Evolutionary conservation across 2,797 vertebrate genomes (phyloP), one percentile per base, ranked within the genome.

Genomic region (Cheirogaleus major): DNA sequence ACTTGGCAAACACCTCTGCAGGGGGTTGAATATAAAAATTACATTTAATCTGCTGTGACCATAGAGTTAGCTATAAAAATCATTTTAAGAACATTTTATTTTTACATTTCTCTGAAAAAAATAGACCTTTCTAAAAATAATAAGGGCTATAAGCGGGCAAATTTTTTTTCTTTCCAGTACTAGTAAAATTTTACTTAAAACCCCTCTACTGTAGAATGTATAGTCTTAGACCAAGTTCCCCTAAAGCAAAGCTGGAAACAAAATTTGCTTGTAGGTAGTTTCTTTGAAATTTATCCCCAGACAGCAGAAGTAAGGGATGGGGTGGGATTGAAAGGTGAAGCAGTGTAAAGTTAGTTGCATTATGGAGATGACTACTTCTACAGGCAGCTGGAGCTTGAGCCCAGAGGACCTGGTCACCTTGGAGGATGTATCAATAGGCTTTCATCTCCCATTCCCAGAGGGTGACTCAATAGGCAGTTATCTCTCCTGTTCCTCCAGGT

Each of bases 21-120:
- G 45, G 84, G 90, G 61, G 23, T 67, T 82, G 2, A 92, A 88
- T 84, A 69, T 96, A 96, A 97, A 90, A 96, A 50, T 35, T 88
- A 63, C 0, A 0, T 73, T 93, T 97, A 95, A 94, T 95, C 75
- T 95, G 27, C 92, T 96, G 27, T 96, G 94, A 95, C 67, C 57
- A 65, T 96, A 88, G 63, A 92, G 52, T 93, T 95, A 91, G 48
- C 48, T 96, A 69, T 83, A 91, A 96, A 90, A 94, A 52, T 97
- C 23, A 92, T 69, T 91, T 91, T 20, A 88, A 78, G n/a, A 78
- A 38, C 27, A 81, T 76, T 76, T 7, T 57, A 11, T 70, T 83
- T 97, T 90, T 80, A 83, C 1, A 79, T 17, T 59, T 93, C 30
- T 85, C 23, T 83, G 13, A 48, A 48, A 96, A 59, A 57, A 89